Conservation (phyloP, 2,113 vertebrate genomes). For the Rhabdornis inornatus region DNA sequence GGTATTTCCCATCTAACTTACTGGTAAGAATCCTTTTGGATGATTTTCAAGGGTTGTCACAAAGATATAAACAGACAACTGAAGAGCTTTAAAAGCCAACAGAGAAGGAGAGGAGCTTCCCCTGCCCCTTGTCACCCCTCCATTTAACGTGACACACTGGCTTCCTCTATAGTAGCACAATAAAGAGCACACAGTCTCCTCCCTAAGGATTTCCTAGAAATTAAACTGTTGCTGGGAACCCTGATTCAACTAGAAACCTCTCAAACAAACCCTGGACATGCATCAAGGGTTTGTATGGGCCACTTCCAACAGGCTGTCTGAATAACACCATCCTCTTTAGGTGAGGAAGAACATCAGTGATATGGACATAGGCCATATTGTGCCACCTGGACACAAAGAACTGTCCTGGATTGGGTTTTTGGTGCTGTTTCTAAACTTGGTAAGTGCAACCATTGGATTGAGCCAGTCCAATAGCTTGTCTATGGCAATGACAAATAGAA, state of each 20-base stretch:
- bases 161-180: background rate
- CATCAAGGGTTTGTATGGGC: background rate
- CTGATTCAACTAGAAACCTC: background rate
- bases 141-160: background rate
- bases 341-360: background rate
- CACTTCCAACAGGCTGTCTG: background rate
- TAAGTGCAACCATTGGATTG: background rate
- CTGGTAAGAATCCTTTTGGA: background rate
- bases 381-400: background rate
- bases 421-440: background rate
- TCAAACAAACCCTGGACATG: background rate
- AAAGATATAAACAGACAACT: background rate
- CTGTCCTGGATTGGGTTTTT: accelerated
- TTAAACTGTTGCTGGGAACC: background rate
- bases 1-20: background rate
- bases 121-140: no score
- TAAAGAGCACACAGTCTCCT: background rate
- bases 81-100: background rate
- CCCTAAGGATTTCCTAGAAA: background rate
- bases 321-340: background rate
- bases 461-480: background rate
- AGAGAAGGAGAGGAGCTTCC: background rate
- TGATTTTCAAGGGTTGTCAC: background rate
- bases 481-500: background rate
- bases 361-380: background rate